Conservation (phyloP, 2,888 invertebrate species). For the Caenorhabditis uteleia region DNA sequence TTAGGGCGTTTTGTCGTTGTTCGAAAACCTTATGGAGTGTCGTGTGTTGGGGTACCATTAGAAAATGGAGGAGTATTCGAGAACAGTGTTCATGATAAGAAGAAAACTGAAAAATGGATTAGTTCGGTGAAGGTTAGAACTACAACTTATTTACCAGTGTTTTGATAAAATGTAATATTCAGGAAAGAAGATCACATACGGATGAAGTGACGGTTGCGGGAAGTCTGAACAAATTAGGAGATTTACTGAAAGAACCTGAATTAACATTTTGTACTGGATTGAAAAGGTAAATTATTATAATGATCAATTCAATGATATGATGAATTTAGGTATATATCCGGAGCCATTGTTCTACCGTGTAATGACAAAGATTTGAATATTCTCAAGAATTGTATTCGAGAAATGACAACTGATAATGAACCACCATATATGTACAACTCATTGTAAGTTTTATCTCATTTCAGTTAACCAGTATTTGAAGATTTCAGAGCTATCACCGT, state of each 20-base stretch:
- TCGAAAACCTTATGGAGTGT: slow-evolving; percentile 54
- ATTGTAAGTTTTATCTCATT: slow-evolving; percentile 23
- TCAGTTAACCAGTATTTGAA: not conserved
- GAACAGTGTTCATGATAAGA: slow-evolving; percentile 39
- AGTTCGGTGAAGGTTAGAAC: slow-evolving; percentile 10
- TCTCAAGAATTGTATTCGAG: slow-evolving; percentile 39
- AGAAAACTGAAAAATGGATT: slow-evolving; percentile 29
- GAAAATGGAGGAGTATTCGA: slow-evolving; percentile 46
- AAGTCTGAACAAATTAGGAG: slow-evolving; percentile 25
- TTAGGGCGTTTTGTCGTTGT: slow-evolving; percentile 47
- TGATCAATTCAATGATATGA: not conserved
- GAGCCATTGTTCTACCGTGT: slow-evolving; percentile 51
- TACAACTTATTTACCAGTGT: no score
- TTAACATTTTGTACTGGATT: slow-evolving; percentile 43
- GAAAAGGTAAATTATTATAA: slow-evolving; percentile 19
- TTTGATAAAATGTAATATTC: not conserved
- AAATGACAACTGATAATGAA: slow-evolving; percentile 17
- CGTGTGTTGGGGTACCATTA: slow-evolving; percentile 41
- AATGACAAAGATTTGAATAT: slow-evolving; percentile 30
- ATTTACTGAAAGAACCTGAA: slow-evolving; percentile 32
- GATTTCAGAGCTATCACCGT: slow-evolving; percentile 43
- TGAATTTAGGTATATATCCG: slow-evolving; percentile 43
- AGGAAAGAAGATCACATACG: not conserved
- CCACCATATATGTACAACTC: slow-evolving; percentile 37
- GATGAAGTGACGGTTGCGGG: slow-evolving; percentile 28